A percentile compares a stretch with the other conserved stretches of the same genome.
Evolutionary conservation across 2,888 invertebrate species (phyloP).

Genomic region (Brassicogethes aeneus): DNA sequence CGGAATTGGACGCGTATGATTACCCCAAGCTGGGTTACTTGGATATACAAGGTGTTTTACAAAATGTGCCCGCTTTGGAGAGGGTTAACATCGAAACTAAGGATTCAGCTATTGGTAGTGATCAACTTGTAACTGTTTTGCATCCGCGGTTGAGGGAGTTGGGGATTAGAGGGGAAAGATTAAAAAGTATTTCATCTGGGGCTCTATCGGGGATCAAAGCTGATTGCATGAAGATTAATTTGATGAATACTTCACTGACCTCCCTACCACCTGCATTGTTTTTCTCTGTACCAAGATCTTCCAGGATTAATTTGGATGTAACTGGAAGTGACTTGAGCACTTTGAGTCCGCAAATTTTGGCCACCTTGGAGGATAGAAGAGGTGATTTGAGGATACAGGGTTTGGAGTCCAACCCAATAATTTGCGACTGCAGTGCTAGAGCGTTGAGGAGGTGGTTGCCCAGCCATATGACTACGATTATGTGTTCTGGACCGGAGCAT

Average conservation of each 20-base stretch:
- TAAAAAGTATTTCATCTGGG: conserved; percentile 72
- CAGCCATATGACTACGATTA: conserved; percentile 48
- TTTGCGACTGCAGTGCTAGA: conserved; percentile 77
- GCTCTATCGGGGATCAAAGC: conserved; percentile 75
- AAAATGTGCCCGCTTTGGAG: conserved; percentile 64
- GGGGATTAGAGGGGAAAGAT: conserved; percentile 63
- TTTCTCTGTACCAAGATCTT: conserved; percentile 81
- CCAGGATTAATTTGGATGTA: conserved; percentile 68
- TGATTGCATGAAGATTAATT: conserved; percentile 58
- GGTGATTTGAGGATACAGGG: conserved; percentile 67
- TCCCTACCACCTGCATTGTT: conserved; percentile 72
- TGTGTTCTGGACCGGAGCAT: conserved; percentile 61
- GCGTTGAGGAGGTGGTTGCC: conserved; percentile 74
- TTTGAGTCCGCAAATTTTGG: conserved; percentile 67
- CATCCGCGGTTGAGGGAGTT: conserved; percentile 70
- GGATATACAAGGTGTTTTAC: conserved; percentile 78
- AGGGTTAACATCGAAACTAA: conserved; percentile 78
- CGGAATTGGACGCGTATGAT: conserved; percentile 60
- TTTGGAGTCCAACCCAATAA: conserved; percentile 68
- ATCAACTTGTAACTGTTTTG: conserved; percentile 68
- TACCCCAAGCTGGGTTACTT: conserved; percentile 75
- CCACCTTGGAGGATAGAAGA: conserved; percentile 72
- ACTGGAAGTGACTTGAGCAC: conserved; percentile 69
- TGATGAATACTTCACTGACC: conserved; percentile 73
- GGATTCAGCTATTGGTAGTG: conserved; percentile 70